A percentile compares a stretch with the other conserved stretches of the same genome.
Evolutionary conservation across 2,888 invertebrate species (phyloP).

Genomic region (Selenia dentaria): DNA sequence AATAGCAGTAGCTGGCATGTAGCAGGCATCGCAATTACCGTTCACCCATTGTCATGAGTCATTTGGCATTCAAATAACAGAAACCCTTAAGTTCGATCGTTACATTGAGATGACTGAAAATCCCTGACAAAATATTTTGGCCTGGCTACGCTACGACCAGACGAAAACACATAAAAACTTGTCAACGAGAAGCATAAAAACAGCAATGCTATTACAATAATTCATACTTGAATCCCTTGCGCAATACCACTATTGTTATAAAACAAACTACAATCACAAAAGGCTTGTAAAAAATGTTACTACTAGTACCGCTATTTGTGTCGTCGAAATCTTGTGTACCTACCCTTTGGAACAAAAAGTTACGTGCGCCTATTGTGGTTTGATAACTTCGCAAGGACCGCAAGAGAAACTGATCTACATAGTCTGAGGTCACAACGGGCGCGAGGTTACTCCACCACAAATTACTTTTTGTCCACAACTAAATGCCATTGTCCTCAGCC

Average conservation of each 20-base stretch:
- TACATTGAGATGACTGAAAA: slow-evolving; percentile 1
- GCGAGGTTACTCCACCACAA: slow-evolving; percentile 45
- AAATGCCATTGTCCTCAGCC: slow-evolving; percentile 19
- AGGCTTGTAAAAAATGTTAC: slow-evolving; percentile 34
- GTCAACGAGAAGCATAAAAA: slow-evolving; percentile 25
- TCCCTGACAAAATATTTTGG: slow-evolving; percentile 7
- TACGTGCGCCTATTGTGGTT: slow-evolving; percentile 26
- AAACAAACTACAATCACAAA: slow-evolving; percentile 36
- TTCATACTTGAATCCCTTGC: slow-evolving; percentile 34
- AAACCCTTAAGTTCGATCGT: not conserved
- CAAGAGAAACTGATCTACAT: slow-evolving; percentile 37
- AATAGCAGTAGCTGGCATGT: too few relatives aligned
- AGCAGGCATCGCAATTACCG: too few relatives aligned
- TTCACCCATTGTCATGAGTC: too few relatives aligned
- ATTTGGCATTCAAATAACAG: not conserved
- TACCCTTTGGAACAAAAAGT: slow-evolving; percentile 34
- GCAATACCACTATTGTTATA: slow-evolving; percentile 38
- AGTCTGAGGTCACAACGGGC: slow-evolving; percentile 43
- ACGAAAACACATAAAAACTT: slow-evolving; percentile 21
- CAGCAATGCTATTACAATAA: slow-evolving; percentile 25
- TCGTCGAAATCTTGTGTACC: slow-evolving; percentile 43
- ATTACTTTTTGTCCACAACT: slow-evolving; percentile 21
- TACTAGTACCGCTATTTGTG: slow-evolving; percentile 31
- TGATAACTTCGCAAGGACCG: slow-evolving; percentile 21
- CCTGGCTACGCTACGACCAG: slow-evolving; percentile 3